phyloP scores from a whole-genome alignment of 2,113 vertebrate species.

The Sinocyclocheilus grahami region DNA sequence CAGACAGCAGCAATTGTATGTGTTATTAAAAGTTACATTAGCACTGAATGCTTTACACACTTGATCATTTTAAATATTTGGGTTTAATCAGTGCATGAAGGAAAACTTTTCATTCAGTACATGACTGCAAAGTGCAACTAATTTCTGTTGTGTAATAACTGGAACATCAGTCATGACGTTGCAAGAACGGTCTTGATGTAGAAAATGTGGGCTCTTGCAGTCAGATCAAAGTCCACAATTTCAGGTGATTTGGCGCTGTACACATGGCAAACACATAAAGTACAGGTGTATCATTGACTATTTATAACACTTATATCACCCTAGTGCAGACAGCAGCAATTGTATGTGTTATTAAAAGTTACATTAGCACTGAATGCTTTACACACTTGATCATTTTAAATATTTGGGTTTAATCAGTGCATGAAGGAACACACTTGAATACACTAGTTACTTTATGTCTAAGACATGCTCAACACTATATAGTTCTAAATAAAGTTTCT shows the following conservation, averaged over 20 bases:
- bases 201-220: neutral
- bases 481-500: too few relatives aligned
- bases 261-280: neutral
- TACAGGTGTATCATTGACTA: too few relatives aligned
- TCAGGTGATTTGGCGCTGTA: neutral
- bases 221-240: neutral
- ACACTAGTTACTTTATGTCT: neutral
- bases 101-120: neutral
- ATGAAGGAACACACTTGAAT: neutral
- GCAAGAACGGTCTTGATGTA: neutral
- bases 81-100: neutral
- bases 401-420: neutral
- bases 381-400: neutral
- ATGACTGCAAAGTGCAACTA: neutral
- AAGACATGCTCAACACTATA: neutral
- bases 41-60: neutral
- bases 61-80: neutral
- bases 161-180: neutral
- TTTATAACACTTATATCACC: neutral
- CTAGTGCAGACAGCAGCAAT: neutral
- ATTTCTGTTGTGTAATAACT: slow-evolving; percentile 10
- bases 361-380: neutral
- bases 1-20: neutral
- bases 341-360: neutral
- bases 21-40: neutral